These are phyloP conservation scores for Aleiodes leptofemur DNA, from an alignment of 2,888 invertebrate genomes.

Conservation along the genomic window DNA sequence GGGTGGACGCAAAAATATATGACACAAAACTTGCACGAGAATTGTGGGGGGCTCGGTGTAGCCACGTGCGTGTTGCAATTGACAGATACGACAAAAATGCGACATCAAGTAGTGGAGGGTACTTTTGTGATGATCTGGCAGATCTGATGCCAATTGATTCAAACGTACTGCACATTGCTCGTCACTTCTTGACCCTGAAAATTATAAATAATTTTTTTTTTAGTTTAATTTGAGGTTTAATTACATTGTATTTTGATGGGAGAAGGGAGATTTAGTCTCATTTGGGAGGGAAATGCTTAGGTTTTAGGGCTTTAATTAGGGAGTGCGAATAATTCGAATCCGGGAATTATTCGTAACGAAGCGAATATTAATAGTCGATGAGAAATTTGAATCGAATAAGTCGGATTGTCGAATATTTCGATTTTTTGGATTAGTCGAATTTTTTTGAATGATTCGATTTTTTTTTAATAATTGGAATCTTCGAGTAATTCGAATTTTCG, in stretches of 20 bases:
- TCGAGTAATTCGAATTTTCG: no score
- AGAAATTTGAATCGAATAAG: no score
- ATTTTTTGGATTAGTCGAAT: no score
- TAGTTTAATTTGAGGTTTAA: background rate
- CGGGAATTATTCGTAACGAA: no score
- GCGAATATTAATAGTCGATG: no score
- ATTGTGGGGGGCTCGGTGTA: constrained; percentile 81
- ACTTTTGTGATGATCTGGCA: constrained; percentile 81
- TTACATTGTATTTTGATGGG: background rate
- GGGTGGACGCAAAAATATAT: constrained; percentile 84
- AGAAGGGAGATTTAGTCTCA: no score
- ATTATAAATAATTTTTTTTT: constrained; percentile 29
- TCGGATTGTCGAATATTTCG: no score
- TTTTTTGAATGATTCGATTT: no score
- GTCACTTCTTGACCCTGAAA: constrained; percentile 76
- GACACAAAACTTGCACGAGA: constrained; percentile 84
- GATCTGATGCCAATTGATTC: constrained; percentile 77
- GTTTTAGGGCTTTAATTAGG: no score
- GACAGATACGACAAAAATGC: constrained; percentile 84
- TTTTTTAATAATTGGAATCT: no score
- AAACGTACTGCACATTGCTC: constrained; percentile 78
- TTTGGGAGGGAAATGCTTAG: background rate
- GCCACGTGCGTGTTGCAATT: constrained; percentile 81
- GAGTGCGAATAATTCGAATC: no score
- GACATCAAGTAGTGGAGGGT: constrained; percentile 82